Evolutionary conservation across 2,113 vertebrate genomes (phyloP), one percentile per base, ranked within the genome.

Genomic region (Psilopogon haemacephalus): DNA sequence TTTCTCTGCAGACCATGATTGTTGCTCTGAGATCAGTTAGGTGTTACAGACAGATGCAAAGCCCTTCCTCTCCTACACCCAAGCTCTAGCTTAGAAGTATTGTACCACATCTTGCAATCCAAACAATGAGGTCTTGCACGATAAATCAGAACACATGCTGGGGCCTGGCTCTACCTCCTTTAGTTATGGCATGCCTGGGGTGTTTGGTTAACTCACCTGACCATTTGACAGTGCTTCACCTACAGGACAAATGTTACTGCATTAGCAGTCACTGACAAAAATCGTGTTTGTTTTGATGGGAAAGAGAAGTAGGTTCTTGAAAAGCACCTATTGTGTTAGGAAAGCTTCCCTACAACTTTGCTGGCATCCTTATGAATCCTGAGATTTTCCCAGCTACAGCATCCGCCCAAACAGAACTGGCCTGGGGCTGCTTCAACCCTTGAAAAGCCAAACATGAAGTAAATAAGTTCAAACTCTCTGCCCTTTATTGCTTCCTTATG

Each of bases 401-500:
- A 86, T 9, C 42, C 60, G 8, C 59, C 80, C 74, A 81, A 68
- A 73, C 42, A 79, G 58, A 79, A 46, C 46, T 27, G 59, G 48
- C 24, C 76, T 78, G 35, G 40, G 87, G 70, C 74, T 83, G 73
- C 67, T 84, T 63, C 2, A 10, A 72, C n/a, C 27, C 86, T 40
- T 73, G 21, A 50, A 71, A 56, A 86, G 70, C 69, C 71, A 88
- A 89, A 89, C 33, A 77, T 27, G 55, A 95, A 89, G 75, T 69
- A 91, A 96, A 62, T 33, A 77, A 89, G 54, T 88, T 74, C 52
- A 72, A 86, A 84, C 21, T 58, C 58, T 77, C 72, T 82, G 56
- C 8, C 24, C 27, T 84, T 95, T 91, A 91, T 69, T 93, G 82
- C 94, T 93, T 96, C 94, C 93, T 93, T 84, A 84, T 58, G 82